Evolutionary conservation across 2,113 vertebrate genomes (phyloP), one percentile per base, ranked within the genome.

Genomic region (Coturnix japonica): DNA sequence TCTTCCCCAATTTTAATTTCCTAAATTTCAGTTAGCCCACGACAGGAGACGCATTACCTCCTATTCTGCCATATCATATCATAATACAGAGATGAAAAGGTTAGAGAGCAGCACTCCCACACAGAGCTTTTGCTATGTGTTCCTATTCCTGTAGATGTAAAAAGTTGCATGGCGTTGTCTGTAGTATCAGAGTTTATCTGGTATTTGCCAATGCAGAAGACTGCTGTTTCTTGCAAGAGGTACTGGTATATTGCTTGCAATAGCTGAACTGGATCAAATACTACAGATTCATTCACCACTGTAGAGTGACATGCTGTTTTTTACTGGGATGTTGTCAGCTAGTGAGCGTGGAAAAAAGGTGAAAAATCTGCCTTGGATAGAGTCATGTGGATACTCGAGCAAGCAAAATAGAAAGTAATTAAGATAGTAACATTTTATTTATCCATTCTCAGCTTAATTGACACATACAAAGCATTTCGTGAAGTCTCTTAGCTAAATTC

Each of bases 211-310:
- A 2, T 64, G 25, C 66, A 44, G 57, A 47, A 39, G 21, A 30
- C 6, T 4, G 6, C 41, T 26, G 4, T 49, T 16, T 43, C n/a
- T 28, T n/a, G 57, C 1, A 1, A 22, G 46, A 25, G 0, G 0
- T 53, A 3, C 15, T 63, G 60, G 16, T 39, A 11, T 28, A 26
- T 18, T 28, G 39, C 35, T 39, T 63, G 37, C 25, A 28, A 12
- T 31, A 67, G 73, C 79, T 43, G n/a, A 49, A 35, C 1, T 61
- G 46, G 51, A 13, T 39, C 82, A 37, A 2, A 28, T 59, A 2
- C 33, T n/a, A 5, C 33, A 47, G 51, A 56, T 9, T 18, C 23
- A 13, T 31, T n/a, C 23, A 23, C 31, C 43, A 47, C 75, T 77
- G 10, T 6, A 21, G 46, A 20, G 21, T 44, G 13, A 35, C 25